A percentile compares a stretch with the other conserved stretches of the same genome.
These are phyloP conservation scores for Pocillopora grandis DNA, from an alignment of 92 coral and sea anemone genomes.

Conservation along the genomic window DNA sequence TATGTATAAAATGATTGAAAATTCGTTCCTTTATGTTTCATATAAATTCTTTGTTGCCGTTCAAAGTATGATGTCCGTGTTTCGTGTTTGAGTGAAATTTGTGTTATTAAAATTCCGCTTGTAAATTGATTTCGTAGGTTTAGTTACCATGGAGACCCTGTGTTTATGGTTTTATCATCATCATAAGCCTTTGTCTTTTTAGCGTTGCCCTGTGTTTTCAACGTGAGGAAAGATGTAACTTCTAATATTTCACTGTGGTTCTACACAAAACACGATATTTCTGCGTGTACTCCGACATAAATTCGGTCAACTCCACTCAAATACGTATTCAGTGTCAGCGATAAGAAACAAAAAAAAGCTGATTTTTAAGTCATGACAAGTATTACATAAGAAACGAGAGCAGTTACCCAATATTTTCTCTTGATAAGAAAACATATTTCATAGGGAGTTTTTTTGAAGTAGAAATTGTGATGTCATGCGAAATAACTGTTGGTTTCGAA, in stretches of 20 bases:
- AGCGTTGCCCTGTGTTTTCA: neutral
- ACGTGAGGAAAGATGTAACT: neutral
- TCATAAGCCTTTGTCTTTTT: neutral
- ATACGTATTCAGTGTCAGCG: too few relatives aligned
- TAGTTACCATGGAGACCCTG: slow-evolving; percentile 24
- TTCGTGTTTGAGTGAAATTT: slow-evolving; percentile 1
- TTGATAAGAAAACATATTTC: neutral
- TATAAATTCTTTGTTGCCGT: neutral
- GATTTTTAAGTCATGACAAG: too few relatives aligned
- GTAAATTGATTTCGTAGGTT: neutral
- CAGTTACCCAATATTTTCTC: too few relatives aligned
- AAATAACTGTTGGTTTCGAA: neutral
- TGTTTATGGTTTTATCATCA: neutral
- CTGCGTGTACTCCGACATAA: too few relatives aligned
- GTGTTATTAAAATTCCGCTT: slow-evolving; percentile 2
- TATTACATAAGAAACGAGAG: too few relatives aligned
- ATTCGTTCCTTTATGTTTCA: neutral
- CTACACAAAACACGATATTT: too few relatives aligned
- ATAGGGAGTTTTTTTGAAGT: neutral
- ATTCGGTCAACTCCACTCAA: too few relatives aligned
- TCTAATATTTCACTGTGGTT: neutral
- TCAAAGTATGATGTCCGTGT: neutral
- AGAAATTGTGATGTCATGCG: slow-evolving; percentile 5
- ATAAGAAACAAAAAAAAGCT: too few relatives aligned
- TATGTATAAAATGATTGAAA: neutral